Evolutionary conservation across 2,113 vertebrate genomes (phyloP).

Genomic region (Ailuropoda melanoleuca): DNA sequence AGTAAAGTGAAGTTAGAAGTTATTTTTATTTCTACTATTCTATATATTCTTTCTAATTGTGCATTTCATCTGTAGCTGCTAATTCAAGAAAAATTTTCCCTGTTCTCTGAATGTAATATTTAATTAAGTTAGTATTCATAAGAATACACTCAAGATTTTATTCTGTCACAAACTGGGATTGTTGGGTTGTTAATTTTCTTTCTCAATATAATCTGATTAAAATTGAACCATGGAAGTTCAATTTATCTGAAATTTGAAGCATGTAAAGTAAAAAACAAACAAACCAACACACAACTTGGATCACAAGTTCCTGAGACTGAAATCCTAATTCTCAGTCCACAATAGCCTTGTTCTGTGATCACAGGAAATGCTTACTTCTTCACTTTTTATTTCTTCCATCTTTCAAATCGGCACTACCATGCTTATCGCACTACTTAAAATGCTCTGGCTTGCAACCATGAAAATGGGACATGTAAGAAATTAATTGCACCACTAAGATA

Average conservation of each 20-base stretch:
- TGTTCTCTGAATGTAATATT: neutral
- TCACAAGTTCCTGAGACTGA: neutral
- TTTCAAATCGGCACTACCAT: neutral
- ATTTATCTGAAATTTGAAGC: neutral
- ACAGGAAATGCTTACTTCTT: neutral
- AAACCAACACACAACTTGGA: neutral
- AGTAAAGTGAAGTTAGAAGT: neutral
- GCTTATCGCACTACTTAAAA: neutral
- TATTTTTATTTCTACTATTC: neutral
- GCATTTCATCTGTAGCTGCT: neutral
- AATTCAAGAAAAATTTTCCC: neutral
- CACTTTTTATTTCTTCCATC: neutral
- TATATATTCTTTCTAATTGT: neutral
- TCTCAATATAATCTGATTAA: neutral
- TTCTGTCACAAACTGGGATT: neutral
- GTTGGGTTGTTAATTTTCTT: neutral
- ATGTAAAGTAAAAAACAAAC: neutral
- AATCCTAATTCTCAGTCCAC: neutral
- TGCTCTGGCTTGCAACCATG: neutral
- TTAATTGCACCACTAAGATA: neutral
- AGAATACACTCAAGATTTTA: neutral
- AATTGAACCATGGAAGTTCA: neutral
- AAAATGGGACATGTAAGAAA: neutral
- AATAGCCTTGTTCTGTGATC: neutral
- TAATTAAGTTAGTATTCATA: neutral